Conservation (phyloP, 2,113 vertebrate species). For the Eudyptes chrysolophus region DNA sequence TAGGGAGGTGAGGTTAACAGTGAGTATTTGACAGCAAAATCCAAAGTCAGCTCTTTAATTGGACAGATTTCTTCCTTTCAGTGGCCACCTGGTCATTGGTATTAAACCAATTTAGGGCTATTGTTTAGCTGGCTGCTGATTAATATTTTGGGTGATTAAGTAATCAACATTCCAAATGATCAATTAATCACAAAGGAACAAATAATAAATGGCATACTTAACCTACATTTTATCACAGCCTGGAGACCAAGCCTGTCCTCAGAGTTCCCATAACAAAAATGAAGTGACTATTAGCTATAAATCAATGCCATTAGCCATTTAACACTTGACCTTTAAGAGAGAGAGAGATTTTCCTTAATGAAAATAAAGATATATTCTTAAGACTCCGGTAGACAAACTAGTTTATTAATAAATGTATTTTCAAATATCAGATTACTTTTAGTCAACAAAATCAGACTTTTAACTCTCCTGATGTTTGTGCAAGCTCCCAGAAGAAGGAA, state of each 20-base stretch:
- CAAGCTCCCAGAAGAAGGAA: not conserved
- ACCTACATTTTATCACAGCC: slow-evolving; percentile 11
- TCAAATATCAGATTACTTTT: not conserved
- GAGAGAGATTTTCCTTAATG: not conserved
- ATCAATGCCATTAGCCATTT: not conserved
- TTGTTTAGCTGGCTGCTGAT: slow-evolving; percentile 31
- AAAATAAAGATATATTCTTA: not conserved
- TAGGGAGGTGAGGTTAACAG: not conserved
- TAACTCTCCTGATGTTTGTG: not conserved
- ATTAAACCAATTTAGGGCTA: not conserved
- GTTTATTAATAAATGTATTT: not conserved
- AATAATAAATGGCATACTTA: slow-evolving; percentile 49
- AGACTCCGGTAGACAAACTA: not conserved
- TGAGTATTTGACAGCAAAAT: not conserved
- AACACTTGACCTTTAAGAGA: slow-evolving; percentile 30
- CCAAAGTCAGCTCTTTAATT: not conserved
- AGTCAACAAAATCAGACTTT: not conserved
- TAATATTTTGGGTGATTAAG: slow-evolving; percentile 43
- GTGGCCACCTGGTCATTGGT: not conserved
- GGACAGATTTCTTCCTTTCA: not conserved
- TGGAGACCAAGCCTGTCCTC: slow-evolving; percentile 20
- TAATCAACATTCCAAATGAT: slow-evolving; percentile 49
- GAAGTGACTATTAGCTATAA: slow-evolving; percentile 18
- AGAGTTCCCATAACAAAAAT: slow-evolving; percentile 21
- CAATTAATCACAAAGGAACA: slow-evolving; percentile 39